Evolutionary conservation across 2,888 invertebrate genomes (phyloP).

Genomic region (Tinea semifulvella): DNA sequence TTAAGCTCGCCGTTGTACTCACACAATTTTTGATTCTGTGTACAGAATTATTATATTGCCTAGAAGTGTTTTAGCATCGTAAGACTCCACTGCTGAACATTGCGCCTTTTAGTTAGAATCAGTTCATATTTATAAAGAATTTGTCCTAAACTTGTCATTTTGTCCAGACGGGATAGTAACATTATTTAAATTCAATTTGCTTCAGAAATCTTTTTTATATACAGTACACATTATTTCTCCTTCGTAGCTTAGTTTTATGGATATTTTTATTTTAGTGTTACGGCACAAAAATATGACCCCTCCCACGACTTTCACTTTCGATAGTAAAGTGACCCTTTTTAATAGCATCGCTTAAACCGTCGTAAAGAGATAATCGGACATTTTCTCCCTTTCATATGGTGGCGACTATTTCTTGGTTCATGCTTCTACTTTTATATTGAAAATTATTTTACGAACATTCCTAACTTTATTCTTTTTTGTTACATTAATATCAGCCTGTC

Average conservation of each 20-base stretch:
- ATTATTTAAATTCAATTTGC: constrained; percentile 10
- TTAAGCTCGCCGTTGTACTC: too few relatives aligned
- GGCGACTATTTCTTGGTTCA: constrained; percentile 1
- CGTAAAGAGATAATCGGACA: constrained; percentile 44
- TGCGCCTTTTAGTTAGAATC: too few relatives aligned
- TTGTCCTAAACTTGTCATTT: too few relatives aligned
- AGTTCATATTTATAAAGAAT: too few relatives aligned
- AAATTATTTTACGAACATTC: not conserved
- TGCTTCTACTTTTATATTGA: not conserved
- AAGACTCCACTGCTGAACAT: too few relatives aligned
- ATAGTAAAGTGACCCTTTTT: constrained; percentile 43
- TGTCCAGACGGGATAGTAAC: too few relatives aligned
- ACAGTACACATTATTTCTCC: not conserved
- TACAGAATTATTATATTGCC: too few relatives aligned
- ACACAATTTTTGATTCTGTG: too few relatives aligned
- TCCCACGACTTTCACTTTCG: constrained; percentile 28
- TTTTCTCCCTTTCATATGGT: constrained; percentile 25
- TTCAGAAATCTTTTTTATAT: not conserved
- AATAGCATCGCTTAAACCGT: constrained; percentile 40
- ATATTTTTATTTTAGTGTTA: constrained; percentile 56
- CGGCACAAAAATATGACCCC: constrained; percentile 41
- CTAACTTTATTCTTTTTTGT: too few relatives aligned
- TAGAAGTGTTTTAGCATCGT: too few relatives aligned
- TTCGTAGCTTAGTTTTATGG: constrained; percentile 29
- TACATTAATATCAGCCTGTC: too few relatives aligned